Evolutionary conservation across 2,797 vertebrate species (phyloP).

Genomic region (Malacoctenus gilli): DNA sequence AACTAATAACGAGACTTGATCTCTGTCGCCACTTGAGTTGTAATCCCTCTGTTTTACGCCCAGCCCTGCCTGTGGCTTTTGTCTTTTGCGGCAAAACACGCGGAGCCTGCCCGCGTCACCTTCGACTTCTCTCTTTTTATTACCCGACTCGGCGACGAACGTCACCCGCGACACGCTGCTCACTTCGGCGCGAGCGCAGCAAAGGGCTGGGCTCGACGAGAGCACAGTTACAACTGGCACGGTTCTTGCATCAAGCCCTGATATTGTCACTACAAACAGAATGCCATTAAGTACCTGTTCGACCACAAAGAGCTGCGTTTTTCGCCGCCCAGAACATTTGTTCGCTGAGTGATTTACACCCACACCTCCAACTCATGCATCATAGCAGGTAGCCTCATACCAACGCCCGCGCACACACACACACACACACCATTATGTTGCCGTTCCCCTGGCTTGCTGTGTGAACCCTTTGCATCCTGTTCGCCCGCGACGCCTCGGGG

Average conservation of each 20-base stretch:
- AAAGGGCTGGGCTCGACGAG: slow-evolving; percentile 49
- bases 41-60: slow-evolving; percentile 46
- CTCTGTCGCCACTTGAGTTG: slow-evolving; percentile 30
- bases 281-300: slow-evolving; percentile 50
- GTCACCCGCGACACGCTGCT: slow-evolving; percentile 21
- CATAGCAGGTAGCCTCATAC: slow-evolving; percentile 52
- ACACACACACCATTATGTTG: slow-evolving; percentile 31
- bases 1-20: slow-evolving; percentile 57
- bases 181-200: slow-evolving; percentile 35
- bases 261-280: slow-evolving; percentile 52
- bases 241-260: slow-evolving; percentile 46
- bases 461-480: slow-evolving; percentile 68
- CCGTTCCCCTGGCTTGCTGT: slow-evolving; percentile 44
- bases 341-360: slow-evolving; percentile 46
- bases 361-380: slow-evolving; percentile 42
- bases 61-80: slow-evolving; percentile 22
- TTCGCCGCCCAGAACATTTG: slow-evolving; percentile 36
- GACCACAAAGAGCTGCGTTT: slow-evolving; percentile 54
- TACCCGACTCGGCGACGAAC: slow-evolving; percentile 17
- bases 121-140: slow-evolving; percentile 27
- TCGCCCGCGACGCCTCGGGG: slow-evolving; percentile 72
- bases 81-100: slow-evolving; percentile 31
- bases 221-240: slow-evolving; percentile 24
- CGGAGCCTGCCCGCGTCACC: slow-evolving; percentile 20
- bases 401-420: slow-evolving; percentile 25